phyloP scores from a whole-genome alignment of 2,113 vertebrate species.

The Coregonus clupeaformis region DNA sequence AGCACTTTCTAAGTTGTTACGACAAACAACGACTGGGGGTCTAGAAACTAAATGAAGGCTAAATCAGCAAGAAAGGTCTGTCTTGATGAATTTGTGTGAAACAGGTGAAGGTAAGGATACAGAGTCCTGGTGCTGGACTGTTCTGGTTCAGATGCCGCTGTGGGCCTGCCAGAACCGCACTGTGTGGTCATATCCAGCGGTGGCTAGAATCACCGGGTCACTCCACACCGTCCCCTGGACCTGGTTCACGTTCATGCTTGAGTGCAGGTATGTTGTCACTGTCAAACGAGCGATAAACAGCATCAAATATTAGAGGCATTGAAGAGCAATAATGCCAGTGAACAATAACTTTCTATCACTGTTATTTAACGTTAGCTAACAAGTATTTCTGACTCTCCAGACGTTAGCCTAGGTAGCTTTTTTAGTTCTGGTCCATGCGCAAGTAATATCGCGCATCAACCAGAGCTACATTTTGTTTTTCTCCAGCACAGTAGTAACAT shows the following conservation, averaged over 20 bases:
- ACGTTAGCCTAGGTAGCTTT: neutral
- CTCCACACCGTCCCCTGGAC: constrained; percentile 95
- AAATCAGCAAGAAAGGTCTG: neutral
- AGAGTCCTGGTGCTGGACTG: constrained; percentile 96
- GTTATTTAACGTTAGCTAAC: neutral
- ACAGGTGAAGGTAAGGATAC: constrained; percentile 79
- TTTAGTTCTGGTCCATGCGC: no score
- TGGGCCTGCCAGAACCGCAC: constrained; percentile 99
- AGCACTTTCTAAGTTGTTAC: neutral
- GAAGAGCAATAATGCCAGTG: neutral
- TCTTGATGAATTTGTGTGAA: neutral
- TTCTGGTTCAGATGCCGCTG: constrained; percentile 95
- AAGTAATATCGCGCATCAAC: no score
- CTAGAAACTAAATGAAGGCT: neutral
- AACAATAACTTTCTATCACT: neutral
- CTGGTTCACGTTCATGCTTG: constrained; percentile 87
- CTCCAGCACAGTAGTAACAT: no score
- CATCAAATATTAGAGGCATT: neutral
- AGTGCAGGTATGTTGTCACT: constrained; percentile 18
- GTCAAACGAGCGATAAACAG: neutral
- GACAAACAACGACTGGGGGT: neutral
- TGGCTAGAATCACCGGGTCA: constrained; percentile 95
- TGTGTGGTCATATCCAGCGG: constrained; percentile 96
- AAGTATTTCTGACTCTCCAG: neutral
- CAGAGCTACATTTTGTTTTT: no score